Evolutionary conservation across 2,797 vertebrate species (phyloP).

Genomic region (Pristis pectinata): DNA sequence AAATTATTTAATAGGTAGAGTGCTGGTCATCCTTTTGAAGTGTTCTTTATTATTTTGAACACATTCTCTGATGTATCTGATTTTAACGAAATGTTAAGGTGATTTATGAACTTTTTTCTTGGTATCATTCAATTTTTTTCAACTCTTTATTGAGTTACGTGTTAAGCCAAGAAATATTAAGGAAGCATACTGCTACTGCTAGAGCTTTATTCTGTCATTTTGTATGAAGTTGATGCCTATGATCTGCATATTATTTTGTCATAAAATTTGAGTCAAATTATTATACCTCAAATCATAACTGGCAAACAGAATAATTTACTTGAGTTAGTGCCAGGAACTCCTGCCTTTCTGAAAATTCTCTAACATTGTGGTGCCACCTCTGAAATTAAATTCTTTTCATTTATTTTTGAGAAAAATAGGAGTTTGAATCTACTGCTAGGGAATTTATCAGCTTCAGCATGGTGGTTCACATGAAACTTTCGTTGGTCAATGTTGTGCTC

Average conservation of each 20-base stretch:
- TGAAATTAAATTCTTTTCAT: neutral
- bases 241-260: neutral
- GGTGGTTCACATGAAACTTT: neutral
- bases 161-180: neutral
- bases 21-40: neutral
- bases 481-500: neutral
- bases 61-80: neutral
- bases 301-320: neutral
- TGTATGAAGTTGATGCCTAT: neutral
- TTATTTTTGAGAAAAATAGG: neutral
- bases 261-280: neutral
- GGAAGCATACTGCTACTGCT: neutral
- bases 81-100: neutral
- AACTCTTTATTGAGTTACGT: neutral
- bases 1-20: neutral
- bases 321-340: neutral
- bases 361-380: neutral
- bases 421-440: neutral
- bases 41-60: constrained; percentile 13
- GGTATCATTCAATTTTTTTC: neutral
- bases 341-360: neutral
- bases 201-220: neutral
- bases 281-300: neutral
- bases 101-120: neutral
- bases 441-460: neutral